phyloP scores from a whole-genome alignment of 1,140 invertebrate genomes.

The Antheraea pernyi region DNA sequence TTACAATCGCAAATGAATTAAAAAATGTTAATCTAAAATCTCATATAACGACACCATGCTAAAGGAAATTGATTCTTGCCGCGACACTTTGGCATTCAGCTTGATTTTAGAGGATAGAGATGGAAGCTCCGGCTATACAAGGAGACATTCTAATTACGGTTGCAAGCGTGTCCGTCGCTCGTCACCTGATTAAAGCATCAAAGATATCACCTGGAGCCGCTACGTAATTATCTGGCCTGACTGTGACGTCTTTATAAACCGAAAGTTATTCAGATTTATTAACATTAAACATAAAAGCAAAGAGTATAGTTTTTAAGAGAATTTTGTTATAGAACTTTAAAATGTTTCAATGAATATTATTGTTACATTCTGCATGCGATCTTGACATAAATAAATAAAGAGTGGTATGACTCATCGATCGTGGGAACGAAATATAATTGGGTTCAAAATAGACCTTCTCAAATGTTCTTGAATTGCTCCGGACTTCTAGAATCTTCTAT shows the following conservation, averaged over 20 bases:
- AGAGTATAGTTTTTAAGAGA: too few relatives aligned
- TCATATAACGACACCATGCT: not conserved
- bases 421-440: too few relatives aligned
- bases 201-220: conserved; percentile 39
- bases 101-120: not conserved
- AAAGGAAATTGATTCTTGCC: not conserved
- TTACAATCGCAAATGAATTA: too few relatives aligned
- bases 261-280: conserved; percentile 17
- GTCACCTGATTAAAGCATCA: conserved; percentile 60
- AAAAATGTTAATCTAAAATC: not conserved
- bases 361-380: too few relatives aligned
- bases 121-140: conserved; percentile 36
- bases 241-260: conserved; percentile 16
- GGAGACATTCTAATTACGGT: conserved; percentile 58
- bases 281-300: too few relatives aligned
- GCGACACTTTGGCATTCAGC: conserved; percentile 21
- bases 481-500: too few relatives aligned
- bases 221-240: conserved; percentile 45
- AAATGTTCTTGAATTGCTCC: too few relatives aligned
- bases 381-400: too few relatives aligned
- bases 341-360: too few relatives aligned
- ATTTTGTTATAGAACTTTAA: too few relatives aligned
- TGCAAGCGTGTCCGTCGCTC: conserved; percentile 38
- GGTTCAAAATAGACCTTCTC: too few relatives aligned
- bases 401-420: too few relatives aligned